Evolutionary conservation across 1,140 invertebrate genomes (phyloP), one percentile per base, ranked within the genome.

Genomic region (Camponotus vicinus): DNA sequence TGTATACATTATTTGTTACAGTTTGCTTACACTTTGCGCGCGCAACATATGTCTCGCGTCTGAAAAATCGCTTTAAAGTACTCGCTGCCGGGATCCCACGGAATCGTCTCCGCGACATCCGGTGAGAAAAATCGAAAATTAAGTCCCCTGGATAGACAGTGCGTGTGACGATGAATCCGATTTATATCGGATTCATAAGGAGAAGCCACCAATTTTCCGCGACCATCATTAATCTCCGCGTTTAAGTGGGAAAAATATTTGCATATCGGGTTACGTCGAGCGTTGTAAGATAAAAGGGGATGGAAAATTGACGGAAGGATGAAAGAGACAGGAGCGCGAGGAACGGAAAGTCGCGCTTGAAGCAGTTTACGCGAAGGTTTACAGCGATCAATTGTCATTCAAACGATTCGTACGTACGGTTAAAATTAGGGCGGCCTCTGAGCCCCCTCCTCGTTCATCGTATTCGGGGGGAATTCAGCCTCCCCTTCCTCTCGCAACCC

Each of bases 241-340:
- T 42, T 87, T 92, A 92, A 91, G 86, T 87, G 82, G 86, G 87
- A 87, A 88, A 92, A 93, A 93, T 93, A 93, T 93, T 93, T 92
- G 93, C 93, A 93, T 93, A 93, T 93, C 92, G 92, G 92, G 92
- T 93, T 93, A 73, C 52, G 77, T 88, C 83, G 63, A 93, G 91
- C 87, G 82, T 59, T 32, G 21, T 2, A 5, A 6, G 21, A 52
- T 8, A n/a, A 21, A 21, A 55, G 9, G 70, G 64, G 18, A 75
- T 5, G 40, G 13, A 34, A 85, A 32, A 73, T 71, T 52, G 45
- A 18, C 8, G 32, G 27, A 42, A 63, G 42, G 18, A 34, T 49
- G 45, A 49, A 15, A 49, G 45, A 15, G 45, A 49, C 45, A 2
- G 52, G 27, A 27, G 1, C 27, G 61, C 55, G 78, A 57, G 66